Base-by-base conservation (phyloP, 1,140 invertebrate species). In the Drosophila azteca region DNA sequence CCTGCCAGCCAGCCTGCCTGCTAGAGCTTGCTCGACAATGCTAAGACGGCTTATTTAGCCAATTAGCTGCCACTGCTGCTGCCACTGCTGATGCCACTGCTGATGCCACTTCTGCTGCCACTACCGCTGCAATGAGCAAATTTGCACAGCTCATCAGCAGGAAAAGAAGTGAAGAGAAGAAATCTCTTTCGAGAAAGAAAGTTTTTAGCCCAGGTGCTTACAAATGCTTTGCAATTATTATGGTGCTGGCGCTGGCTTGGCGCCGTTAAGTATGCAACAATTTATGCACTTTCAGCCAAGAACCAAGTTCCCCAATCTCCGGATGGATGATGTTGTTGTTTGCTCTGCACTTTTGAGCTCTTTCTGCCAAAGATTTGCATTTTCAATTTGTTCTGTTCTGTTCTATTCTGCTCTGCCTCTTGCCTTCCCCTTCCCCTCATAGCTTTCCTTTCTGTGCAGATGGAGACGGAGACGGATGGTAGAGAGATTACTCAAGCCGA, bases 151-250 rank as follows among this genome's bases (percentile, higher is more conserved):
- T 76, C 60, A 65, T 67, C 62, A 76, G 64, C 11, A 41, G 43
- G 20, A 48, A 44, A 29, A 41, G 41, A 45, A 26, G 11, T 46
- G 15, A 29, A 29, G 20, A 29, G 31, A 22, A 2, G 49, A 26
- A 52, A 62, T 46, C 50, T 68, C 66, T 15, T 35, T 35, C 20
- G 54, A 52, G 66, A 62, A 26, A 26, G 24, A 20, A 87, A 82
- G 50, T 82, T 78, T 80, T 39, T 54, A 62, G 52, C 62, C 62
- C 70, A 75, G 71, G 71, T 74, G 73, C 72, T 76, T 76, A 76
- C 73, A 88, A 68, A 63, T 77, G 78, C 83, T 87, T 87, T 87
- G 82, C 82, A 87, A 87, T 87, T 88, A 87, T 87, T 87, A 82
- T 63, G 70, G 69, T 53, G 45, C 51, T 58, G 17, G 17, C 17